Percentiles rank a stretch among this genome's conserved stretches.
Conservation (phyloP, 2,113 vertebrate species). For the Marmota monax region DNA sequence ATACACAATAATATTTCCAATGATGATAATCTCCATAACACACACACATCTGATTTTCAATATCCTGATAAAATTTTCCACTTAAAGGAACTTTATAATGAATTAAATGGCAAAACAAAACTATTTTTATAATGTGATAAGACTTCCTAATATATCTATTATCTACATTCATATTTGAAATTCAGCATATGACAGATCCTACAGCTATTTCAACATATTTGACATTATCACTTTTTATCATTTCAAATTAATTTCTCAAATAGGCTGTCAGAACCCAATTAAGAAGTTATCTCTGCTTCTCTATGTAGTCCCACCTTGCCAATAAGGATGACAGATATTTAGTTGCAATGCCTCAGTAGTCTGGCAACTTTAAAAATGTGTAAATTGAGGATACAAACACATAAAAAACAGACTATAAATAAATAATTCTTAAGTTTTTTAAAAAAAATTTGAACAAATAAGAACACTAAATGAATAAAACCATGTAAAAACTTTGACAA, state of each 20-base stretch:
- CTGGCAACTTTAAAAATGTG: slow-evolving; percentile 66
- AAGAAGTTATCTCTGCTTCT: slow-evolving; percentile 58
- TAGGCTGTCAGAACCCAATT: slow-evolving; percentile 63
- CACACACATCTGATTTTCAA: background rate
- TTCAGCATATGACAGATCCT: background rate
- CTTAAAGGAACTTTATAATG: background rate
- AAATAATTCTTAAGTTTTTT: background rate
- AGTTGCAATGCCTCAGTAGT: slow-evolving; percentile 13
- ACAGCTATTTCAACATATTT: slow-evolving; percentile 22
- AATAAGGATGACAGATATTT: slow-evolving; percentile 49
- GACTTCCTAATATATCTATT: background rate
- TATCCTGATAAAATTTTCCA: background rate
- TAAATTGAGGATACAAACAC: slow-evolving; percentile 55
- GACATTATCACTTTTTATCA: slow-evolving; percentile 43
- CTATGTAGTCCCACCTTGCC: slow-evolving; percentile 24
- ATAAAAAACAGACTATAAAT: slow-evolving; percentile 17
- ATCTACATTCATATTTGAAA: background rate
- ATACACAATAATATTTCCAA: background rate
- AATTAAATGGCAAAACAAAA: slow-evolving; percentile 12
- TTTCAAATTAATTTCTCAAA: slow-evolving; percentile 55
- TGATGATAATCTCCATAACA: background rate
- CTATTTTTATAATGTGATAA: background rate
- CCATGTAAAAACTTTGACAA: background rate
- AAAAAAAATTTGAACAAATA: background rate
- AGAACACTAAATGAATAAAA: background rate